Base-by-base conservation (phyloP, 2,113 vertebrate species). In the Elgaria multicarinata region DNA sequence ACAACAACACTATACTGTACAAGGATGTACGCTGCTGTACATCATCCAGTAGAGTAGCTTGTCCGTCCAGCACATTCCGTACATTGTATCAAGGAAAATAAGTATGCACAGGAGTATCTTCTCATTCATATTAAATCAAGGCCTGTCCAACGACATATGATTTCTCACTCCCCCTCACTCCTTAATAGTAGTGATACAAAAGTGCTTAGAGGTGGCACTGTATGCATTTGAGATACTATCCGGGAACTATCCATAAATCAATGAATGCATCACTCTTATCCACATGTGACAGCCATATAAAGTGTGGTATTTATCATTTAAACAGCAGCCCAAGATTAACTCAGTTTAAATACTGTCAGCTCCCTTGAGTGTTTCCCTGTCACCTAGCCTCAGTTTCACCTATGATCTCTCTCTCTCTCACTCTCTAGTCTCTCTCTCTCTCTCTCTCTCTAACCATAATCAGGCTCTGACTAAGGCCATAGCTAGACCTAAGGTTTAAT, bases 261-360 rank as follows among this genome's bases (percentile, higher is more conserved):
- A 0, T 79, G 86, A 91, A 89, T 12, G 0, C 67, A 71, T 92
- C 87, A 78, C 5, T 84, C 62, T 81, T 62, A 58, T 66, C 64
- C 2, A 13, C 42, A 88, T 2, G 2, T 22, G 2, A 80, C 44
- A 88, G 39, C 31, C 58, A 87, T 93, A 91, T 83, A 24, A 95
- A 75, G 64, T 76, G 26, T 55, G 1, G 2, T 87, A 64, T 77
- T 92, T 88, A 86, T 85, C 76, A 88, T 55, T 82, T 83, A 85
- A 90, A 93, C 90, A 53, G 87, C 64, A 90, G 83, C 36, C 76
- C 83, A 83, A 2, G 76, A 87, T 86, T 87, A 89, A 91, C 26
- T 44, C 6, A 86, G 81, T 90, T 50, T 24, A 66, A 83, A 9
- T 80, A 31, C 50, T 84, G 75, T 81, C 66, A 87, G 6, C 76